These are phyloP conservation scores for Dreissena rostriformis DNA, from an alignment of 1,140 invertebrate species.

Conservation along the genomic window DNA sequence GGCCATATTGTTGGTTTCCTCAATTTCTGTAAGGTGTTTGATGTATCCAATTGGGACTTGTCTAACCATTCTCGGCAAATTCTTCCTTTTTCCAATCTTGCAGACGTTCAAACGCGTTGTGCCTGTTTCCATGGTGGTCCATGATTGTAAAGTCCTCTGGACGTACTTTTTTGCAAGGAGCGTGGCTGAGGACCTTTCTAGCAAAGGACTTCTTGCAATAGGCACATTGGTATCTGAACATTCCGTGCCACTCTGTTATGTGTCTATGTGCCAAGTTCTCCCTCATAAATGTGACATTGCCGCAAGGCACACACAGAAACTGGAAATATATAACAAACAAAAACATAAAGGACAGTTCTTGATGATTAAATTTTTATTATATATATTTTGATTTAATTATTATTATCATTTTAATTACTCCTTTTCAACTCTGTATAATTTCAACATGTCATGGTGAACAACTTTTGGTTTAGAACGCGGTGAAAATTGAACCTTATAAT, in stretches of 20 bases:
- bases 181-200: neutral
- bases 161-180: neutral
- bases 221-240: neutral
- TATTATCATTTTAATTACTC: too few relatives aligned
- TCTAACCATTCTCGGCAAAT: neutral
- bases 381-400: too few relatives aligned
- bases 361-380: too few relatives aligned
- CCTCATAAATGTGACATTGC: neutral
- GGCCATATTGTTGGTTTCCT: neutral
- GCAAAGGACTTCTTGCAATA: slow-evolving; percentile 4
- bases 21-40: neutral
- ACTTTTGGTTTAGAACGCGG: neutral
- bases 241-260: slow-evolving; percentile 3
- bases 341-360: too few relatives aligned
- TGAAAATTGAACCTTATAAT: neutral
- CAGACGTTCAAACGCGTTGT: neutral
- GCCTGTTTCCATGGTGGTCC: neutral
- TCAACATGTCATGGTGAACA: slow-evolving; percentile 5
- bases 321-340: neutral
- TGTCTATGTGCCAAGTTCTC: neutral
- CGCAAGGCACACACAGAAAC: neutral
- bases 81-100: neutral
- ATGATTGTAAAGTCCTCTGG: neutral
- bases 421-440: neutral
- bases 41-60: neutral